A percentile compares a stretch with the other conserved stretches of the same genome.
Conservation (phyloP, 2,888 invertebrate species). For the Chloroclysta siterata region DNA sequence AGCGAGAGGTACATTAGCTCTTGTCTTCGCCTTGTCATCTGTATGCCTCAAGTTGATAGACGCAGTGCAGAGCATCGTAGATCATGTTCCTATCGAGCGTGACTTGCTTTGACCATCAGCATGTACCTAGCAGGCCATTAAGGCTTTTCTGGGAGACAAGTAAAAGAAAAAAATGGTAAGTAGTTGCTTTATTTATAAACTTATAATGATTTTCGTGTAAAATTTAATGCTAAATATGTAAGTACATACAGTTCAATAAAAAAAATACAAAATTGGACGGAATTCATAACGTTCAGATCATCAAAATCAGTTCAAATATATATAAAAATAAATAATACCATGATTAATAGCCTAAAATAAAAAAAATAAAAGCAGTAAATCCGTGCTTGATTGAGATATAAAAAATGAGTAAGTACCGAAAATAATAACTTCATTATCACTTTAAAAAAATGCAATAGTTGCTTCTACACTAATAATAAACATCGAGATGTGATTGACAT, state of each 20-base stretch:
- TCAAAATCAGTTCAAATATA: slow-evolving; percentile 36
- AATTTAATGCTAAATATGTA: not conserved
- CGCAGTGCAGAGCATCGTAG: too few relatives aligned
- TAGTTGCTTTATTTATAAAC: slow-evolving; percentile 9
- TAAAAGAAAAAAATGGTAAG: slow-evolving; percentile 1
- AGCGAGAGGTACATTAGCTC: too few relatives aligned
- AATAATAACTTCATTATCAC: too few relatives aligned
- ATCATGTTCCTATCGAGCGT: too few relatives aligned
- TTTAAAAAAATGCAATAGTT: not conserved
- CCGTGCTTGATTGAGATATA: too few relatives aligned
- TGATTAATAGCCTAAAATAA: not conserved
- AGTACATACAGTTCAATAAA: slow-evolving; percentile 29
- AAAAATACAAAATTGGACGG: slow-evolving; percentile 62
- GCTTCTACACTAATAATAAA: not conserved
- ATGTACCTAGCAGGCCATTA: too few relatives aligned
- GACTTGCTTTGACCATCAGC: too few relatives aligned
- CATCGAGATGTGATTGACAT: too few relatives aligned
- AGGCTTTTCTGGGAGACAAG: not conserved
- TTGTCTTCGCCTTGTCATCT: too few relatives aligned
- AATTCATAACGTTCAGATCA: slow-evolving; percentile 50
- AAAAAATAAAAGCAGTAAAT: too few relatives aligned
- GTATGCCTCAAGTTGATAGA: too few relatives aligned
- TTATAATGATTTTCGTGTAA: slow-evolving; percentile 1
- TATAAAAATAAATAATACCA: slow-evolving; percentile 11
- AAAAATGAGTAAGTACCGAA: too few relatives aligned